Evolutionary conservation across 2,888 invertebrate genomes (phyloP), one percentile per base, ranked within the genome.

Genomic region (Sphecodes monilicornis): DNA sequence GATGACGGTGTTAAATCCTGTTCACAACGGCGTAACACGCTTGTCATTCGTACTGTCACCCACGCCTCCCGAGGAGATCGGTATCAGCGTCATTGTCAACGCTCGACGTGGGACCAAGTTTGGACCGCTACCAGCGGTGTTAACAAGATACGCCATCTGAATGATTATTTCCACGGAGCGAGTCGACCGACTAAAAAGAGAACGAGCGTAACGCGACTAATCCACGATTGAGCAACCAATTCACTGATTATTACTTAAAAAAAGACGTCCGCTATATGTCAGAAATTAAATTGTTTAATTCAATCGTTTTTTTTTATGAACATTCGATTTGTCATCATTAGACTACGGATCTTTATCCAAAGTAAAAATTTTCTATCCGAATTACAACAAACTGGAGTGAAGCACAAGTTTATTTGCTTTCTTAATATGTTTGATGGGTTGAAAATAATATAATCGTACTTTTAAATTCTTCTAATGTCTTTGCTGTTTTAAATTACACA

Each of bases 41-140:
- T 87, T 85, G 88, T 88, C 87, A 79, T 74, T 72, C 80, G 73
- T 78, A 80, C 54, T 85, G 80, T 82, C 82, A 86, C 82, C 86
- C 69, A 75, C 77, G 78, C 78, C 71, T 26, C 41, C 71, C 78
- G 50, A 18, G 43, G 46, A 84, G 88, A 89, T 89, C 66, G 32
- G 80, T 89, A 88, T 88, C 88, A 22, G 66, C 22, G 13, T 78
- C 66, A 85, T 68, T 76, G 78, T 81, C 78, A 54, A 77, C 54
- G 66, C 8, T 39, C 22, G 32, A 39, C 11, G 54, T 2, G 46
- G 46, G 41, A n/a, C 76, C 78, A 82, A 71, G 32, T 82, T 82
- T 43, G 82, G 64, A 39, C 11, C 16, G 76, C 81, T 79, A 85
- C 78, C 71, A 71, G n/a, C 41, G 36, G 50, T 72, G 76, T 82